A percentile compares a stretch with the other conserved stretches of the same genome.
phyloP scores from a whole-genome alignment of 2,113 vertebrate genomes.

The Tupaia chinensis region DNA sequence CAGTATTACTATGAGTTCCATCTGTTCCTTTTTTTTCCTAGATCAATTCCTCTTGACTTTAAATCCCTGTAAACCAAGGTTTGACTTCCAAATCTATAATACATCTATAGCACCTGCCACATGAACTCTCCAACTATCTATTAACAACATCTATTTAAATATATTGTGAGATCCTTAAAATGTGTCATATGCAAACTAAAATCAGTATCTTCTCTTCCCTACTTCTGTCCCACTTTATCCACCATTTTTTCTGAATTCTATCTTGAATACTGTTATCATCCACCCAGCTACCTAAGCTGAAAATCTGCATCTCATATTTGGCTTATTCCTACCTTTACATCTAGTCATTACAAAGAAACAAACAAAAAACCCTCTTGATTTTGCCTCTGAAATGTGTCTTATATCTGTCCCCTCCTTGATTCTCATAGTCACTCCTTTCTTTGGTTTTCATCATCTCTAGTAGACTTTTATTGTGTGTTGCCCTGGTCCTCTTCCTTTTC shows the following conservation, averaged over 20 bases:
- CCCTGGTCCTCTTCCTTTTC: background rate
- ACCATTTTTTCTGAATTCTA: background rate
- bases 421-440: background rate
- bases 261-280: background rate
- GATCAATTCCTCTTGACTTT: background rate
- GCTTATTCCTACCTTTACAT: background rate
- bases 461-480: background rate
- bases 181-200: background rate
- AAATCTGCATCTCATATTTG: background rate
- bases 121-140: background rate
- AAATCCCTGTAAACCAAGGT: background rate
- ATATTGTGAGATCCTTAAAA: conserved; percentile 12
- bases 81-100: background rate
- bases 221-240: background rate
- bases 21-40: background rate
- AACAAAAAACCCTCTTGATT: background rate
- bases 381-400: background rate
- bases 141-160: background rate
- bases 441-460: background rate
- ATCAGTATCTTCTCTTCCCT: background rate
- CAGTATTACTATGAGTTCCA: background rate
- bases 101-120: background rate
- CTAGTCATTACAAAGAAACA: background rate
- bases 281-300: background rate
- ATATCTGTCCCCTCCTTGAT: background rate